Evolutionary conservation across 2,113 vertebrate genomes (phyloP).

Genomic region (Helogale parvula): DNA sequence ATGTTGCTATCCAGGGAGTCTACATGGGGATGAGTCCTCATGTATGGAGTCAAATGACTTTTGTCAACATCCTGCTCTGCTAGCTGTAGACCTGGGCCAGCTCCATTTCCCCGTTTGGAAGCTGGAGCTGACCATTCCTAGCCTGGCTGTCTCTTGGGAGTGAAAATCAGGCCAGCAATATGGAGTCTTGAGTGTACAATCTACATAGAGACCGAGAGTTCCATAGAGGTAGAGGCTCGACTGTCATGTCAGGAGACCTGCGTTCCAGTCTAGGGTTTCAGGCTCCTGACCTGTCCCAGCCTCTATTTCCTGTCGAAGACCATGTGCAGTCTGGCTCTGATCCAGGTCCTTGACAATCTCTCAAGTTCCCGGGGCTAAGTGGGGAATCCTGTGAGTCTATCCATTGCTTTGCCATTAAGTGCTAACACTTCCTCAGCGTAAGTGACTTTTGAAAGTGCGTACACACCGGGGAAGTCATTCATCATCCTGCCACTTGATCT

Average conservation of each 20-base stretch:
- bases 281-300: fast-evolving
- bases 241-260: background rate
- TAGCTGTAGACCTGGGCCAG: fast-evolving
- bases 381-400: background rate
- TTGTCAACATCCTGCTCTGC: background rate
- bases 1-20: background rate
- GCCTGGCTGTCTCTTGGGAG: background rate
- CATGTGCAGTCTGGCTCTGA: fast-evolving
- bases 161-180: fast-evolving
- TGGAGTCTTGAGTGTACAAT: fast-evolving
- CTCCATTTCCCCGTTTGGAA: background rate
- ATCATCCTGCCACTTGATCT: constrained; percentile 63
- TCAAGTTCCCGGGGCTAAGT: no score
- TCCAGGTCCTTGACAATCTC: background rate
- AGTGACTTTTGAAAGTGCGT: constrained; percentile 71
- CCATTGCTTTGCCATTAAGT: constrained; percentile 64
- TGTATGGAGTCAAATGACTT: background rate
- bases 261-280: no score
- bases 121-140: fast-evolving
- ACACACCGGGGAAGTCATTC: constrained; percentile 57
- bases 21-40: no score
- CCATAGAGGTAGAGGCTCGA: fast-evolving
- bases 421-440: background rate
- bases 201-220: fast-evolving
- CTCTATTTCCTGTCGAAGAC: background rate